Percentiles rank a stretch among this genome's conserved stretches.
Conservation (phyloP, 2,888 invertebrate genomes). For the Germaria angustata region DNA sequence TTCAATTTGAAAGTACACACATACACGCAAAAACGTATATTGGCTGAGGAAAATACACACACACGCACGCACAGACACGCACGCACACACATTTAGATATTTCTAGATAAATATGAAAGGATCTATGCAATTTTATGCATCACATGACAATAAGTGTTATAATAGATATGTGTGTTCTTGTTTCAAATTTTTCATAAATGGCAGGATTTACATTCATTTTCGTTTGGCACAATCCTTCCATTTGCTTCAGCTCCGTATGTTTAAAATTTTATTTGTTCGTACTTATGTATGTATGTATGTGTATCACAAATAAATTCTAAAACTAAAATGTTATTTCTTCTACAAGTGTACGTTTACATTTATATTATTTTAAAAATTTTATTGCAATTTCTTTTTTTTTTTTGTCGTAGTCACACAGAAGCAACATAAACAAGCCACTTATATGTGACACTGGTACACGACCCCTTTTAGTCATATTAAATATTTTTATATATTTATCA, state of each 20-base stretch:
- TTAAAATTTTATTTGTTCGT: slow-evolving; percentile 25
- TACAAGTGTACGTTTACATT: background rate
- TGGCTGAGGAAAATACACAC: no score
- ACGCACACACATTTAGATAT: background rate
- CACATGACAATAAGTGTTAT: slow-evolving; percentile 54
- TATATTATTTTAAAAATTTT: slow-evolving; percentile 5
- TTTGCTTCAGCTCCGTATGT: background rate
- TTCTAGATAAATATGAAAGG: background rate
- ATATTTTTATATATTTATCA: slow-evolving; percentile 65
- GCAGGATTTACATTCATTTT: slow-evolving; percentile 43
- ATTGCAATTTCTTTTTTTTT: background rate
- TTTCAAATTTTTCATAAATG: slow-evolving; percentile 32
- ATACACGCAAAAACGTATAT: background rate
- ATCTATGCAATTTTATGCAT: slow-evolving; percentile 59
- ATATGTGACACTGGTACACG: slow-evolving; percentile 56
- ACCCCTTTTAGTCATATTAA: slow-evolving; percentile 67
- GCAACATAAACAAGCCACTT: slow-evolving; percentile 58
- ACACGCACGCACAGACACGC: background rate
- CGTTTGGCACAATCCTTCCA: background rate
- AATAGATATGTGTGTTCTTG: slow-evolving; percentile 42
- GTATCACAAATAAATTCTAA: slow-evolving; percentile 56
- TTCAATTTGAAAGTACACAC: slow-evolving; percentile 48
- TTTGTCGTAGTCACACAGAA: background rate
- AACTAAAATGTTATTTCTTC: slow-evolving; percentile 40
- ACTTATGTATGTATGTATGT: background rate